Percentiles rank a stretch among this genome's conserved stretches.
These are phyloP conservation scores for Falco novaeseelandiae DNA, from an alignment of 2,797 vertebrate species.

Conservation along the genomic window DNA sequence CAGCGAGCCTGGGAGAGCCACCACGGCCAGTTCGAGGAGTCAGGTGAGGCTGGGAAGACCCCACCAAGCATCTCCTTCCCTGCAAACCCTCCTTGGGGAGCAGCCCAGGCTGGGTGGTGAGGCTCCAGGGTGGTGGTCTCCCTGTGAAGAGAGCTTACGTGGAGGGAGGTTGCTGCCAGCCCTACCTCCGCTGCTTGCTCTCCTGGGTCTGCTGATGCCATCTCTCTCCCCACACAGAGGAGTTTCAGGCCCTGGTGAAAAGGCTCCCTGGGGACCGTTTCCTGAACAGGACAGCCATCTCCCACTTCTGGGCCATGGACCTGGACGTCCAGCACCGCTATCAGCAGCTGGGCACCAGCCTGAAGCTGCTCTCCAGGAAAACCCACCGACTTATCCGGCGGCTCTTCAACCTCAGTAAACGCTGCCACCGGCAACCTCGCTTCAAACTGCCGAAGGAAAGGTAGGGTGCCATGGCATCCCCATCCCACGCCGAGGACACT, in stretches of 20 bases:
- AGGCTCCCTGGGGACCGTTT: constrained; percentile 89
- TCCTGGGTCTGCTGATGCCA: fast-evolving
- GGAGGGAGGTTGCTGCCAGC: background rate
- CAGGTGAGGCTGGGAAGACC: constrained; percentile 80
- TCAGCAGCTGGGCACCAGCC: constrained; percentile 85
- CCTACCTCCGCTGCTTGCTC: fast-evolving
- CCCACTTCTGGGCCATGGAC: constrained; percentile 91
- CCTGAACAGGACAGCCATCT: constrained; percentile 88
- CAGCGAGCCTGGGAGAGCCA: constrained; percentile 85
- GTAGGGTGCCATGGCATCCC: constrained; percentile 65
- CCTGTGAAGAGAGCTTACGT: fast-evolving
- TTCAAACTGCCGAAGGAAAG: constrained; percentile 92
- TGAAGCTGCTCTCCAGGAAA: constrained; percentile 86
- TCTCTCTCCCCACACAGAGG: constrained; percentile 77
- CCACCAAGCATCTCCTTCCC: background rate
- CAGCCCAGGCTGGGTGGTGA: background rate
- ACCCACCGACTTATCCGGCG: constrained; percentile 89
- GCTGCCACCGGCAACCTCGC: constrained; percentile 89
- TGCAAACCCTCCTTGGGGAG: background rate
- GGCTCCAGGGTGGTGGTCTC: background rate
- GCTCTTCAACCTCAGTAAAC: constrained; percentile 95
- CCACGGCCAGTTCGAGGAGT: constrained; percentile 91
- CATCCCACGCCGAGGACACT: background rate
- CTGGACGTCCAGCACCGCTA: constrained; percentile 88
- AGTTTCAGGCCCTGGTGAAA: constrained; percentile 92